Conservation (phyloP, 2,888 invertebrate genomes). For the Parasteatoda lunata region DNA sequence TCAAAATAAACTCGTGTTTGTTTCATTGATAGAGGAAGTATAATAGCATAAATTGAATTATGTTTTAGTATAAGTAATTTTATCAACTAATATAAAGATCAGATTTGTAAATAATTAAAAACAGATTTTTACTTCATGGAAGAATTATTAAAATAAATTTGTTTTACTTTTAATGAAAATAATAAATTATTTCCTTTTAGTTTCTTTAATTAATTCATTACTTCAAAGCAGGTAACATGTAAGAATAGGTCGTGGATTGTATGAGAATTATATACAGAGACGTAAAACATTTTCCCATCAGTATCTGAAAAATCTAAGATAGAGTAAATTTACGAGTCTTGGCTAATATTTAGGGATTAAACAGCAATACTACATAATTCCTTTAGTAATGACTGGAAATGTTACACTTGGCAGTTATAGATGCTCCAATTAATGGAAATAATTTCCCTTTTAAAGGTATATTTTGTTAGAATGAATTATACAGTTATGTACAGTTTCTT, state of each 20-base stretch:
- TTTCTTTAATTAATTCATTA: no score
- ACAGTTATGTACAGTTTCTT: not conserved
- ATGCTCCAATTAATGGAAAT: not conserved
- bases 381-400: not conserved
- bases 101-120: no score
- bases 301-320: not conserved
- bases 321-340: not conserved
- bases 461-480: not conserved
- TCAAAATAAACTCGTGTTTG: no score
- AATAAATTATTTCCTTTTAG: no score
- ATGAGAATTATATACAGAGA: not conserved
- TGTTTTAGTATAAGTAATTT: no score
- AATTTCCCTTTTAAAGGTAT: not conserved
- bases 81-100: no score
- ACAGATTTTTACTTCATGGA: no score
- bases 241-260: not conserved
- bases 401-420: slow-evolving; percentile 2
- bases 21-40: no score
- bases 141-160: no score
- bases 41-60: no score
- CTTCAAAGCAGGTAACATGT: not conserved
- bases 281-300: not conserved
- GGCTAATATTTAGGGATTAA: slow-evolving; percentile 1
- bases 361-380: not conserved
- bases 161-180: no score